Evolutionary conservation across 2,888 invertebrate genomes (phyloP).

Genomic region (Tupiocoris notatus): DNA sequence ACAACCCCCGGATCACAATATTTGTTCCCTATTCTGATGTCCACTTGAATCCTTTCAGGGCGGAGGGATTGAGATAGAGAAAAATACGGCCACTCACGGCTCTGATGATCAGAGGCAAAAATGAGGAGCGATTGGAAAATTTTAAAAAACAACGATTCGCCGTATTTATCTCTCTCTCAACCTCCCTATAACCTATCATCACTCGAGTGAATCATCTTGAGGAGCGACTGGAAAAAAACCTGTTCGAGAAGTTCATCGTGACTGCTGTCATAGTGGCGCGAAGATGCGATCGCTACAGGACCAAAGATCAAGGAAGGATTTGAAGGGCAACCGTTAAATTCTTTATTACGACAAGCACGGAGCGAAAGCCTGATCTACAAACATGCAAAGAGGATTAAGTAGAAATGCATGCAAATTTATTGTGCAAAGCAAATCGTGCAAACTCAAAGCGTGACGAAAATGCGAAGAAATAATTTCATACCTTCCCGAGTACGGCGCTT

Average conservation of each 20-base stretch:
- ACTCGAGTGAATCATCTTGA: no score
- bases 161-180: no score
- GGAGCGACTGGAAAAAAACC: no score
- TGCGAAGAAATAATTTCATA: conserved; percentile 54
- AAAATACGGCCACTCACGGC: no score
- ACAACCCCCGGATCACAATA: no score
- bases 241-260: conserved; percentile 44
- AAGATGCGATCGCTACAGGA: not conserved
- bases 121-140: no score
- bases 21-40: no score
- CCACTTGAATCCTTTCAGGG: no score
- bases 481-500: conserved; percentile 87
- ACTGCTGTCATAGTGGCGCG: conserved; percentile 41
- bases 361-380: conserved; percentile 40
- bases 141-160: no score
- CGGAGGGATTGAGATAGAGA: no score
- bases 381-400: not conserved
- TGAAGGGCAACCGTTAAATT: conserved; percentile 19
- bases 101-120: no score
- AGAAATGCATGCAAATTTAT: conserved; percentile 3
- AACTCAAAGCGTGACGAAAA: not conserved
- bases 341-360: conserved; percentile 37
- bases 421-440: not conserved
- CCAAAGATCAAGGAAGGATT: conserved; percentile 28
- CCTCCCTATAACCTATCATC: no score